Conservation (phyloP, 2,888 invertebrate species). For the Biston betularia region DNA sequence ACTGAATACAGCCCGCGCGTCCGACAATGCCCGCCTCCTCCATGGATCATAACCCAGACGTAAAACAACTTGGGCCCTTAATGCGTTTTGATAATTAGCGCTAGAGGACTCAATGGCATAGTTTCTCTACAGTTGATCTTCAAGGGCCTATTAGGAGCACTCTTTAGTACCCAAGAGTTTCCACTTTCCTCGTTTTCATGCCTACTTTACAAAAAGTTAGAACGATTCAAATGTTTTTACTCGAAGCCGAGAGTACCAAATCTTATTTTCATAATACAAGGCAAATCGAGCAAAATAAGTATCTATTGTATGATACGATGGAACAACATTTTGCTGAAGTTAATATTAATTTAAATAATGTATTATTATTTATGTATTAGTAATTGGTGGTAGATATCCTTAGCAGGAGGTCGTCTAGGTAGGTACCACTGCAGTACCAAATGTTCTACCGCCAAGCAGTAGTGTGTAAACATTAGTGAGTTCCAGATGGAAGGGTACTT, state of each 20-base stretch:
- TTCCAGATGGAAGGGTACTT: too few species aligned
- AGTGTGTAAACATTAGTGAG: too few species aligned
- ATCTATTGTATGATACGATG: too few species aligned
- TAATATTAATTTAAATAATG: too few species aligned
- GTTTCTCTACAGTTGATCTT: slow-evolving; percentile 25
- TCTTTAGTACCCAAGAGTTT: slow-evolving; percentile 17
- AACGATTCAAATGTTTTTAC: slow-evolving; percentile 9
- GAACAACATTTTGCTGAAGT: too few species aligned
- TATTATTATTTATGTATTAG: too few species aligned
- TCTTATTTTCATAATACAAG: too few species aligned
- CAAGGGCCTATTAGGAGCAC: slow-evolving; percentile 17
- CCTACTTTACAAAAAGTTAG: slow-evolving; percentile 25
- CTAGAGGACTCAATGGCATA: slow-evolving; percentile 41
- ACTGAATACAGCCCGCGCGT: slow-evolving; percentile 57
- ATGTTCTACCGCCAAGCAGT: too few species aligned
- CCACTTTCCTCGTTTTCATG: slow-evolving; percentile 32
- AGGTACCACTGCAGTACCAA: too few species aligned
- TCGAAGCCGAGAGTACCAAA: background rate
- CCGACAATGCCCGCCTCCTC: slow-evolving; percentile 60
- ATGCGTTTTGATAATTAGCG: slow-evolving; percentile 83
- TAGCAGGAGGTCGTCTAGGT: too few species aligned
- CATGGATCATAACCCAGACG: slow-evolving; percentile 72
- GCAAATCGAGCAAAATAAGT: too few species aligned
- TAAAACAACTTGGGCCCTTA: slow-evolving; percentile 74
- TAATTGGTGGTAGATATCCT: too few species aligned